A percentile compares a stretch with the other conserved stretches of the same genome.
phyloP scores from a whole-genome alignment of 2,113 vertebrate species.

The Petaurus breviceps region DNA sequence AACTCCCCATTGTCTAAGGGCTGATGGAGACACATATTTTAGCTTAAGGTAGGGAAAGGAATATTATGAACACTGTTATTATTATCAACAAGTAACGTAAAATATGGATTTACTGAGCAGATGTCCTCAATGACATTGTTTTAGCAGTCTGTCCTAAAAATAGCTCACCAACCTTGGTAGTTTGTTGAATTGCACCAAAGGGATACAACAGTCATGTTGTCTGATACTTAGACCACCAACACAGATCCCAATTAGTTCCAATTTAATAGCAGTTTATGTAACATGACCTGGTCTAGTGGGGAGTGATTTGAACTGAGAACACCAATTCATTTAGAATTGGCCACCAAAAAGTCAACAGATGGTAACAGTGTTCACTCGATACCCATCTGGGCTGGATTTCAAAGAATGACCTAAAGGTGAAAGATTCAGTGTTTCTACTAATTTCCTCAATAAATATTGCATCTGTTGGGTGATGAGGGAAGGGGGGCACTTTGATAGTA shows the following conservation, averaged over 20 bases:
- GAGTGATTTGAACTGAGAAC: background rate
- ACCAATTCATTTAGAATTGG: conserved; percentile 27
- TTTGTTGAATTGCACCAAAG: background rate
- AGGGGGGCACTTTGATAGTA: background rate
- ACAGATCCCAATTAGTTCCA: conserved; percentile 20
- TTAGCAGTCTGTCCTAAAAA: background rate
- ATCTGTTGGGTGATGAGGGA: background rate
- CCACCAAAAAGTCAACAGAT: conserved; percentile 63
- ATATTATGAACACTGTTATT: background rate
- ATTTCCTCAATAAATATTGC: background rate
- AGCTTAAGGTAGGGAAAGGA: background rate
- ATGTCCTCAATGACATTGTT: background rate
- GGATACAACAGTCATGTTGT: background rate
- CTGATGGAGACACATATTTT: background rate
- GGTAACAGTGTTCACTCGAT: conserved; percentile 37
- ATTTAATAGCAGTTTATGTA: conserved; percentile 45
- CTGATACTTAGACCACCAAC: conserved; percentile 5
- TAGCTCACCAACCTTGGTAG: background rate
- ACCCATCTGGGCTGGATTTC: conserved; percentile 67
- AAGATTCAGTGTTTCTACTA: background rate
- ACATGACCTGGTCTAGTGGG: conserved; percentile 1
- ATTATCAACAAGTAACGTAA: background rate
- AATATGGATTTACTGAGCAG: conserved; percentile 10
- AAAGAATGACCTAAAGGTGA: conserved; percentile 51
- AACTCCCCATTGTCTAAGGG: background rate